Base-by-base conservation (phyloP, 2,113 vertebrate species). In the Ancistrus triradiatus region DNA sequence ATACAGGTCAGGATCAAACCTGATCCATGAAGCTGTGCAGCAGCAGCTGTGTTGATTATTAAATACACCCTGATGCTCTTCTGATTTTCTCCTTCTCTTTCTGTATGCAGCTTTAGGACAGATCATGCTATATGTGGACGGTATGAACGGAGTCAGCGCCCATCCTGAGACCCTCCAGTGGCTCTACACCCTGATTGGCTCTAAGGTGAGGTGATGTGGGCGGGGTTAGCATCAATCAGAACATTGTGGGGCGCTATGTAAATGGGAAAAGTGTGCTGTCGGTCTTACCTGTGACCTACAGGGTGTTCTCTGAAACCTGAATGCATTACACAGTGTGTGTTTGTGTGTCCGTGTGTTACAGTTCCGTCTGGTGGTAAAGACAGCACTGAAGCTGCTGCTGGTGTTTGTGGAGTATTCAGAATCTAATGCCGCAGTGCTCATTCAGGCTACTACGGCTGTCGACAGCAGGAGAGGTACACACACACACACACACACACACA, bases 101-200 rank as follows among this genome's bases (percentile, higher is more conserved):
- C 70, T 62, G 52, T 64, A 50, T 63, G 57, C 69, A 97, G 95
- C 95, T 72, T 81, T 98, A 78, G 95, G 95, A 21, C 95, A 98
- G 82, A 98, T 98, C 80, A 97, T 98, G 95, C 87, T 98, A 42
- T 98, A 97, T 33, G 95, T 98, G 0, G 95, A 98, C 66, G 95
- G 95, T 59, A 97, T 98, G 95, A 97, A 98, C 50, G 95, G 95
- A 19, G 91, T 98, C 56, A 95, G 95, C 63, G 86, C 87, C 75
- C 94, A 97, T 69, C 84, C 77, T 19, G 93, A 97, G 85, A 94
- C 91, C 13, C 89, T 98, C 77, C 90, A 95, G 68, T 98, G 95
- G 95, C 88, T 98, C 17, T 97, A 98, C 71, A 87, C 89, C 0
- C 92, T 97, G 18, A 90, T 93, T 52, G 95, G 94, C 24, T 95